phyloP scores from a whole-genome alignment of 1,140 invertebrate genomes.

The Aphelenchoides besseyi region DNA sequence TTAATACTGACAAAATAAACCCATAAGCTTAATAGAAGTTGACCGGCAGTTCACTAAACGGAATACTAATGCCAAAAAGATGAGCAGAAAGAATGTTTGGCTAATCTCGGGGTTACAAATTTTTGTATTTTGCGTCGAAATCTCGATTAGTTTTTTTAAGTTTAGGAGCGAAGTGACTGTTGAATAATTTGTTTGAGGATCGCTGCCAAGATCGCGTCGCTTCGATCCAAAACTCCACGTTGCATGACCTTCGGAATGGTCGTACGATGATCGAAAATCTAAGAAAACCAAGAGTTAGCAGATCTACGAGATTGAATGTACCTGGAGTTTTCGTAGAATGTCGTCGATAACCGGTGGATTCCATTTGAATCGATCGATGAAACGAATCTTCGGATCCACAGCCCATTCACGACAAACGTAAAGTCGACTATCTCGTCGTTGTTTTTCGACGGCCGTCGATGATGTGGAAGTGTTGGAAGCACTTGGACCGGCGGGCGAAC shows the following conservation, averaged over 20 bases:
- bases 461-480: conserved; percentile 15
- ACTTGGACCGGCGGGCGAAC: conserved; percentile 12
- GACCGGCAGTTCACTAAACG: neutral
- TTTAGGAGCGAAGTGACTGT: neutral
- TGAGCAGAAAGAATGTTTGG: neutral
- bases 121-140: neutral
- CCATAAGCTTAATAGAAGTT: neutral
- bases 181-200: conserved; percentile 16
- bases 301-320: conserved; percentile 12
- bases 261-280: conserved; percentile 90
- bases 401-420: conserved; percentile 95
- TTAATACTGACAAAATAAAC: neutral
- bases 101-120: neutral
- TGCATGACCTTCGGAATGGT: conserved; percentile 99
- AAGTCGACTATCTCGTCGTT: conserved; percentile 81
- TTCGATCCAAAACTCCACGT: conserved; percentile 89
- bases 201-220: conserved; percentile 75
- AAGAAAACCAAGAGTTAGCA: conserved; percentile 64
- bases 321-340: conserved; percentile 52
- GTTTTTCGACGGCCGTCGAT: conserved; percentile 51
- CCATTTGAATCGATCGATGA: conserved; percentile 58
- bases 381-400: conserved; percentile 90
- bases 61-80: too few relatives aligned
- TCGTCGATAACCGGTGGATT: conserved; percentile 58
- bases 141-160: neutral